phyloP scores from a whole-genome alignment of 2,113 vertebrate species.

The Cervus canadensis region DNA sequence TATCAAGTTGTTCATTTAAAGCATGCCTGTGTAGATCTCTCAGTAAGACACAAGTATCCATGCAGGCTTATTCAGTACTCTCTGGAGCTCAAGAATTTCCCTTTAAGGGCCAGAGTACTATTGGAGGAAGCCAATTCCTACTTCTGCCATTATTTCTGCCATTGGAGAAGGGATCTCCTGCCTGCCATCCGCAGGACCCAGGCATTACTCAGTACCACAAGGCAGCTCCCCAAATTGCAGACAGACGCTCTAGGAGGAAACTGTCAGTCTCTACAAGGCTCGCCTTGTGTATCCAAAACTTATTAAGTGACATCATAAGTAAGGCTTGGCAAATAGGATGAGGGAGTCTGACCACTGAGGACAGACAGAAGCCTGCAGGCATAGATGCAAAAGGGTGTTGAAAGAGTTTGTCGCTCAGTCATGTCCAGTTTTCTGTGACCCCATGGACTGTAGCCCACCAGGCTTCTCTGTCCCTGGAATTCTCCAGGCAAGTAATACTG shows the following conservation, averaged over 20 bases:
- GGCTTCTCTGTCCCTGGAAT: not conserved
- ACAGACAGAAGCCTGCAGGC: not conserved
- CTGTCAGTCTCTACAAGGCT: not conserved
- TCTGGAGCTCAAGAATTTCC: not conserved
- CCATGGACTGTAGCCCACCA: not conserved
- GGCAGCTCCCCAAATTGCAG: not conserved
- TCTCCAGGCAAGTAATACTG: not conserved
- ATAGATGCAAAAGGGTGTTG: not conserved
- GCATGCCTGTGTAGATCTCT: not conserved
- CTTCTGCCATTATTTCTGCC: not conserved
- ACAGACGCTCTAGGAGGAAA: not conserved
- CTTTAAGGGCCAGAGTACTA: not conserved
- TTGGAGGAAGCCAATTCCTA: not conserved
- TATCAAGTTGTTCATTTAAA: constrained; percentile 26
- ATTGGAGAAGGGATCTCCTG: not conserved
- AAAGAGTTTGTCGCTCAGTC: not conserved
- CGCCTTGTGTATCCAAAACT: not conserved
- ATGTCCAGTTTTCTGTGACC: not conserved
- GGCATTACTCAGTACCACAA: not conserved
- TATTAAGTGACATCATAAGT: constrained; percentile 14
- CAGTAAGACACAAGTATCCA: not conserved
- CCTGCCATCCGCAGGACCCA: not conserved
- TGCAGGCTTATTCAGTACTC: not conserved
- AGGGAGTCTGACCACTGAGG: not conserved
- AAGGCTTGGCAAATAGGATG: not conserved